Percentiles rank a stretch among this genome's conserved stretches.
phyloP scores from a whole-genome alignment of 2,888 invertebrate species.

The Nephrotoma flavescens region DNA sequence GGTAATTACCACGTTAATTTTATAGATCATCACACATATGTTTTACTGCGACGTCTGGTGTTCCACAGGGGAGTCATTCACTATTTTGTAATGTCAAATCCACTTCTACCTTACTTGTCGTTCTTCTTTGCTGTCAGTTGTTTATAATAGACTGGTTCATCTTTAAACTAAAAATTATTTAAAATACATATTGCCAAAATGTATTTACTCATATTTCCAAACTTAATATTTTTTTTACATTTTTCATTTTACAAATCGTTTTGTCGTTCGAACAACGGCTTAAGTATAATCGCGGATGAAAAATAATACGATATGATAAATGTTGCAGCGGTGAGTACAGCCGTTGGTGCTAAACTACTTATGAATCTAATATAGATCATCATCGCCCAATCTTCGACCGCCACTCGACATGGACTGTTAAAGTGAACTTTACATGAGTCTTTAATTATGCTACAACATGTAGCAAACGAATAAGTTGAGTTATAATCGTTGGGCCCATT shows the following conservation, averaged over 20 bases:
- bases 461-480: neutral
- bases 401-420: neutral
- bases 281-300: neutral
- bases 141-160: no score
- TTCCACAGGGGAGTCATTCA: no score
- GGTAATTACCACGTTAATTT: no score
- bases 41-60: no score
- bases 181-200: no score
- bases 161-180: no score
- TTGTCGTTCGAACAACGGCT: neutral
- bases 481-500: neutral
- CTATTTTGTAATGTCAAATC: no score
- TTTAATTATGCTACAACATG: neutral
- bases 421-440: neutral
- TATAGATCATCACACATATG: no score
- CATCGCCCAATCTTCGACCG: neutral
- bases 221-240: neutral
- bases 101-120: no score
- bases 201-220: no score
- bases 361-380: neutral
- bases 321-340: neutral
- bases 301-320: neutral
- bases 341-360: neutral
- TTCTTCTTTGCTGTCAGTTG: no score
- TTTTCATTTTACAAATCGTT: neutral